Conservation (phyloP, 2,888 invertebrate species). For the Drosophila falleni region DNA sequence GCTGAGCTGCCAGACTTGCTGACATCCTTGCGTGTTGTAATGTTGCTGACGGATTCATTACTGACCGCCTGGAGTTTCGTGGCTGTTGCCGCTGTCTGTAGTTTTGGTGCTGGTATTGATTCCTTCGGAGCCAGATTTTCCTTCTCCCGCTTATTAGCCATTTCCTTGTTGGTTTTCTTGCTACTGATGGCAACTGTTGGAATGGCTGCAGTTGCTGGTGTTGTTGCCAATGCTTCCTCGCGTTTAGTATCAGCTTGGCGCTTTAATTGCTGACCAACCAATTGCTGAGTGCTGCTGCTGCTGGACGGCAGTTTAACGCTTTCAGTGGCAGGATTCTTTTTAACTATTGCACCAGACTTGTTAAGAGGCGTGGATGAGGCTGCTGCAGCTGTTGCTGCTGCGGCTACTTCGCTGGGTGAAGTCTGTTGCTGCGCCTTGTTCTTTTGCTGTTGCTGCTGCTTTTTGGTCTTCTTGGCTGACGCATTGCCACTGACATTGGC, state of each 20-base stretch:
- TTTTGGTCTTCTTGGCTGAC: slow-evolving; percentile 74
- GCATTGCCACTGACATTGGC: slow-evolving; percentile 28
- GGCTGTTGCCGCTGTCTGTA: slow-evolving; percentile 19
- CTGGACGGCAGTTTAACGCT: slow-evolving; percentile 41
- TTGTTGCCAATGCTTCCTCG: slow-evolving; percentile 56
- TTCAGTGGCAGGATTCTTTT: slow-evolving; percentile 48
- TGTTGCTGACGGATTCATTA: slow-evolving; percentile 60
- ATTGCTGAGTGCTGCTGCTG: slow-evolving; percentile 41
- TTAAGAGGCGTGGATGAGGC: slow-evolving; percentile 24
- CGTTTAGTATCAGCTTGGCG: slow-evolving; percentile 57
- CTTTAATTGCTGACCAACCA: slow-evolving; percentile 48
- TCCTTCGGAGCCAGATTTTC: slow-evolving; percentile 84
- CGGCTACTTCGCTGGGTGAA: slow-evolving; percentile 43
- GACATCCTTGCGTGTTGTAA: slow-evolving; percentile 86
- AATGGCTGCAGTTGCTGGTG: slow-evolving; percentile 21
- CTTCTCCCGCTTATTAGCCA: slow-evolving; percentile 83
- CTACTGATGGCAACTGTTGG: slow-evolving; percentile 27
- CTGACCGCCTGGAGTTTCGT: slow-evolving; percentile 46
- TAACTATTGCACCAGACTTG: slow-evolving; percentile 42
- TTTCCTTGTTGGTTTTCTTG: slow-evolving; percentile 63
- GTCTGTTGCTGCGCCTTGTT: slow-evolving; percentile 33
- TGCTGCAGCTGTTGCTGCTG: slow-evolving; percentile 19
- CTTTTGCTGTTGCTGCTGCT: slow-evolving; percentile 64
- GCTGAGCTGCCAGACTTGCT: slow-evolving; percentile 3
- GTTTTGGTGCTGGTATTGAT: slow-evolving; percentile 44